Evolutionary conservation across 2,888 invertebrate species (phyloP).

Genomic region (Athetis lepigone): DNA sequence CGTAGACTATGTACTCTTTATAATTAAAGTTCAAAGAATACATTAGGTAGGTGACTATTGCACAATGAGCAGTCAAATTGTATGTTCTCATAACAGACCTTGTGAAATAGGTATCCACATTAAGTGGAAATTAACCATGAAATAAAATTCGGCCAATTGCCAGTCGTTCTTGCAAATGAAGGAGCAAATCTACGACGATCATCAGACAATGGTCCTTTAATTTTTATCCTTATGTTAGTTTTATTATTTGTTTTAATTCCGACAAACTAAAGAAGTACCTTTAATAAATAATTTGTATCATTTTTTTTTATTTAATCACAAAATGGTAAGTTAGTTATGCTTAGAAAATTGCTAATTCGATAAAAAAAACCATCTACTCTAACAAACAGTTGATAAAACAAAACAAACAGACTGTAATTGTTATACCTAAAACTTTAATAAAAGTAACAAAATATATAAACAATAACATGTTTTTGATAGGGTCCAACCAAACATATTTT

Average conservation of each 20-base stretch:
- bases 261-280: too few relatives aligned
- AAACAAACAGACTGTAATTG: not conserved
- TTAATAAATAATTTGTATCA: too few relatives aligned
- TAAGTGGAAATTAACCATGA: not conserved
- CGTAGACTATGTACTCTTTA: conserved; percentile 29
- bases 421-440: conserved; percentile 11
- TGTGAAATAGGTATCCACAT: conserved; percentile 1
- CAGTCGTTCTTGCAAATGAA: too few relatives aligned
- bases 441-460: conserved; percentile 27
- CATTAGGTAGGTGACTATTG: conserved; percentile 32
- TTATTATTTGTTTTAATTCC: too few relatives aligned
- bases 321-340: too few relatives aligned
- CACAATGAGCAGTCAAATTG: conserved; percentile 4
- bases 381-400: not conserved
- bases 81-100: not conserved
- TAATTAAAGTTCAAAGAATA: conserved; percentile 42
- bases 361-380: not conserved
- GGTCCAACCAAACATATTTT: conserved; percentile 21
- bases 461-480: conserved; percentile 44
- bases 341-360: not conserved
- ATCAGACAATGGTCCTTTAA: too few relatives aligned
- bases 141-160: too few relatives aligned
- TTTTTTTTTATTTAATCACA: too few relatives aligned
- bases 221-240: too few relatives aligned
- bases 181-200: too few relatives aligned